Evolutionary conservation across 2,888 invertebrate genomes (phyloP), one percentile per base, ranked within the genome.

Genomic region (Apoderus coryli): DNA sequence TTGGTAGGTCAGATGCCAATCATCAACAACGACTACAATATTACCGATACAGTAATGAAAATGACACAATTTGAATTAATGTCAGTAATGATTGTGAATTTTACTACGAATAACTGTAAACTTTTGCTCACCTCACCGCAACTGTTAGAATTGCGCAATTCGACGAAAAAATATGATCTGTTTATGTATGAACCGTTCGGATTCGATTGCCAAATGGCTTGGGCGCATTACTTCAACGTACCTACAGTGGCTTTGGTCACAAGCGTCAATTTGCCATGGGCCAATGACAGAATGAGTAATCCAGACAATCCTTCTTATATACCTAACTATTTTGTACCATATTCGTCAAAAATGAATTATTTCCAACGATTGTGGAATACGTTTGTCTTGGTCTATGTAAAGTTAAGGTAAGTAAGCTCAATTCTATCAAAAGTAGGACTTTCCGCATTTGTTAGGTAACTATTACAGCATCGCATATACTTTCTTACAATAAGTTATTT

Each of bases 171-270:
- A 14, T 39, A 39, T 27, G 48, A 48, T 27, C 43, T 72, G 4
- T 52, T 70, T 1, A 48, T 73, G 3, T 56, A 61, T 6, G 72
- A 72, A 48, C 60, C 64, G 35, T 74, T 73, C 39, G 67, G 65
- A 35, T 62, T 63, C 14, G 71, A 73, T 39, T 73, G 73, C 41
- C 50, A 65, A 16, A 49, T 72, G 38, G 72, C 66, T 0, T 50
- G 74, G 4, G 67, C 68, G 2, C 53, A 71, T 43, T 48, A 63
- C 30, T 48, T 73, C 25, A 53, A 62, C 15, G 60, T 64, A 4
- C 71, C 73, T 1, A 60, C 68, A 3, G 57, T 74, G 1, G 68
- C 61, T 0, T 36, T 67, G 1, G 68, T 68, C 14, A 65, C 68
- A 1, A 65, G 67, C 27, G 51, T 60, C 0, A 42, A 67, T 4